Percentiles rank a stretch among this genome's conserved stretches.
phyloP scores from a whole-genome alignment of 2,888 invertebrate genomes.

The Heteromyza rotundicornis region DNA sequence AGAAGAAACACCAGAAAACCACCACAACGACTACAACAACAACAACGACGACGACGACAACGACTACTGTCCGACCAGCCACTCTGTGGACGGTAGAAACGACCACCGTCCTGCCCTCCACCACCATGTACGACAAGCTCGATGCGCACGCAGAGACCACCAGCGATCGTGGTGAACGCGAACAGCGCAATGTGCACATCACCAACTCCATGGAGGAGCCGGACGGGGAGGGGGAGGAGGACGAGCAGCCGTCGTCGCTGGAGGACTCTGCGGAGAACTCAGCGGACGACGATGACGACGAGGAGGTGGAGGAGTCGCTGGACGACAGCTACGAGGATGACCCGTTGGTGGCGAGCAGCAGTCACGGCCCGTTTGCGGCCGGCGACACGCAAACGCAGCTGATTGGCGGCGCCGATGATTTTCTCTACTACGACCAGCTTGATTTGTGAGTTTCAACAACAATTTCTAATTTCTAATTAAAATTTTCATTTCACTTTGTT shows the following conservation, averaged over 20 bases:
- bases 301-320: slow-evolving; percentile 33
- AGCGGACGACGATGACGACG: slow-evolving; percentile 25
- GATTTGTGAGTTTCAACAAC: slow-evolving; percentile 57
- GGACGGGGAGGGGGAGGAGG: slow-evolving; percentile 34
- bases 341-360: slow-evolving; percentile 28
- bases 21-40: slow-evolving; percentile 24
- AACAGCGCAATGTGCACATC: slow-evolving; percentile 45
- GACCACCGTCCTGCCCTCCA: slow-evolving; percentile 41
- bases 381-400: slow-evolving; percentile 41
- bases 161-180: slow-evolving; percentile 54
- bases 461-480: slow-evolving; percentile 9
- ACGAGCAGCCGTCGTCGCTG: slow-evolving; percentile 25
- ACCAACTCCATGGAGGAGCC: slow-evolving; percentile 39
- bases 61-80: slow-evolving; percentile 36
- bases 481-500: slow-evolving; percentile 26
- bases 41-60: slow-evolving; percentile 26
- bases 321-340: slow-evolving; percentile 50
- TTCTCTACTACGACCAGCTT: slow-evolving; percentile 55
- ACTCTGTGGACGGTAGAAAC: slow-evolving; percentile 34
- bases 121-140: slow-evolving; percentile 31
- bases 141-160: slow-evolving; percentile 41
- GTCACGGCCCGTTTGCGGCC: slow-evolving; percentile 28
- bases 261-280: slow-evolving; percentile 29
- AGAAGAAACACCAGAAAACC: slow-evolving; percentile 23
- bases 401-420: slow-evolving; percentile 49